These are phyloP conservation scores for Stenodera caucasica DNA, from an alignment of 2,888 invertebrate genomes.

Conservation along the genomic window DNA sequence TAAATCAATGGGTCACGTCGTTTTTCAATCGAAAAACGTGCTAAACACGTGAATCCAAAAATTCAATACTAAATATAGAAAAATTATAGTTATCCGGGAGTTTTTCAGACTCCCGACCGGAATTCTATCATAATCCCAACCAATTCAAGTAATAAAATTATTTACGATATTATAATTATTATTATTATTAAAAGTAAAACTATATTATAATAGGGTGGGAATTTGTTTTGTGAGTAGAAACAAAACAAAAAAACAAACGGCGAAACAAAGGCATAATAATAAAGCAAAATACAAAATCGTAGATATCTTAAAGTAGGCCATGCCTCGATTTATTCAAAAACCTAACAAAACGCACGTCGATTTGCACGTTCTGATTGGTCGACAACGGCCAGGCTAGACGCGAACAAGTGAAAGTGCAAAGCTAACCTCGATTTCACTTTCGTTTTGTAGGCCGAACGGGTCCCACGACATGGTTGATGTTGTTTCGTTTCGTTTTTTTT, in stretches of 20 bases:
- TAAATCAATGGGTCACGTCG: not conserved
- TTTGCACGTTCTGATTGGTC: slow-evolving; percentile 50
- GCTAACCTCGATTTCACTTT: slow-evolving; percentile 59
- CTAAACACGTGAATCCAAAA: not conserved
- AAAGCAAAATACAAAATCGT: slow-evolving; percentile 45
- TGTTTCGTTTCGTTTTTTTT: slow-evolving; percentile 1
- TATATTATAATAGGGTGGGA: not conserved
- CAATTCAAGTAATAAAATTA: too few relatives aligned
- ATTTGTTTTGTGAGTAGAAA: not conserved
- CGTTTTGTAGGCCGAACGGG: slow-evolving; percentile 58
- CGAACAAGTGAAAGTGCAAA: slow-evolving; percentile 58
- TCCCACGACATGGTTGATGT: slow-evolving; percentile 53
- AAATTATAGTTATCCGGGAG: too few relatives aligned
- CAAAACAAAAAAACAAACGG: not conserved
- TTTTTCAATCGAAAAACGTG: not conserved
- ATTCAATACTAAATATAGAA: too few relatives aligned
- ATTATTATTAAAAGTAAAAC: not conserved
- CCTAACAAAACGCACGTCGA: slow-evolving; percentile 49
- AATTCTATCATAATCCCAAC: not conserved
- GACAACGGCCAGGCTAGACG: slow-evolving; percentile 53
- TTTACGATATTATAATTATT: not conserved
- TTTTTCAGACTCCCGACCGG: not conserved
- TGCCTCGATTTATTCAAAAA: slow-evolving; percentile 52
- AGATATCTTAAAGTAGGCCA: slow-evolving; percentile 52
- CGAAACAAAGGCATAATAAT: slow-evolving; percentile 6